These are phyloP conservation scores for rabbit (Oryctolagus cuniculus) DNA, from an alignment of 2,113 vertebrate species.

Conservation along the genomic window mOryCun1.1 NC_091436.1:135238501-135239000, in stretches of 20 bases:
- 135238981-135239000: too few relatives aligned
- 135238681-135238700: too few relatives aligned
- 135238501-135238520: neutral
- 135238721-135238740: neutral
- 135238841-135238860: neutral
- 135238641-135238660: neutral
- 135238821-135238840: neutral
- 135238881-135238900: rapidly evolving
- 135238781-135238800: neutral
- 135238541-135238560: neutral
- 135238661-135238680: neutral
- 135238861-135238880: neutral
- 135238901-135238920: neutral
- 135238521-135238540: neutral
- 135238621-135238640: neutral
- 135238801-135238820: neutral
- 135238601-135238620: neutral
- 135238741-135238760: too few relatives aligned
- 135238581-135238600: neutral
- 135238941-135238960: neutral
- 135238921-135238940: neutral
- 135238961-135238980: neutral
- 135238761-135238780: neutral
- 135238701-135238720: neutral
- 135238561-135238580: neutral